Evolutionary conservation across 1,140 invertebrate genomes (phyloP).

Genomic region (Micrasema longulum): DNA sequence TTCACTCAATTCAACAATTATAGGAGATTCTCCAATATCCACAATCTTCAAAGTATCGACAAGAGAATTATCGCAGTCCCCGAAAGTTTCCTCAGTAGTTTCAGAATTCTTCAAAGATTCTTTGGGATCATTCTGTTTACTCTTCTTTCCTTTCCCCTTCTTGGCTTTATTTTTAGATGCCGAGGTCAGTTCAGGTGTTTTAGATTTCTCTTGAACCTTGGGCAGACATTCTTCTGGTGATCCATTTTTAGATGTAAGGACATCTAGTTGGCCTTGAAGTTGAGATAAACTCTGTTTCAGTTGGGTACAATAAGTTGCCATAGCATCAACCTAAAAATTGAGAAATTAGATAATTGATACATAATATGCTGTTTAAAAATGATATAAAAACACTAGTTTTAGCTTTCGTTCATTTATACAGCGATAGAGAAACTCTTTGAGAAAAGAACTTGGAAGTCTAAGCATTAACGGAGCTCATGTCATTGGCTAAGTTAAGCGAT

Average conservation of each 20-base stretch:
- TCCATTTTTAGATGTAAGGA: conserved; percentile 57
- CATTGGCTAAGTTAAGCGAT: no score
- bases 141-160: conserved; percentile 51
- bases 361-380: not conserved
- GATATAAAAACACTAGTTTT: not conserved
- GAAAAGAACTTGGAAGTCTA: no score
- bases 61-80: not conserved
- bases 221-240: not conserved
- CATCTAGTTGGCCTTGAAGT: conserved; percentile 69
- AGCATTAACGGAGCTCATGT: no score
- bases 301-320: conserved; percentile 71
- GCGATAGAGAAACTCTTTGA: not conserved
- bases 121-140: conserved; percentile 41
- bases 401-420: not conserved
- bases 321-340: conserved; percentile 67
- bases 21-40: not conserved
- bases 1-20: not conserved
- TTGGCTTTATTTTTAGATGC: conserved; percentile 48
- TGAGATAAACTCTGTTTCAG: conserved; percentile 71
- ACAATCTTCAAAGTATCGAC: not conserved
- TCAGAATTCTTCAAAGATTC: conserved; percentile 18
- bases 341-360: not conserved
- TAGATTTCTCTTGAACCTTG: conserved; percentile 25
- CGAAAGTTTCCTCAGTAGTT: not conserved
- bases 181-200: conserved; percentile 2